phyloP scores from a whole-genome alignment of 2,888 invertebrate species.

The Rapana venosa region DNA sequence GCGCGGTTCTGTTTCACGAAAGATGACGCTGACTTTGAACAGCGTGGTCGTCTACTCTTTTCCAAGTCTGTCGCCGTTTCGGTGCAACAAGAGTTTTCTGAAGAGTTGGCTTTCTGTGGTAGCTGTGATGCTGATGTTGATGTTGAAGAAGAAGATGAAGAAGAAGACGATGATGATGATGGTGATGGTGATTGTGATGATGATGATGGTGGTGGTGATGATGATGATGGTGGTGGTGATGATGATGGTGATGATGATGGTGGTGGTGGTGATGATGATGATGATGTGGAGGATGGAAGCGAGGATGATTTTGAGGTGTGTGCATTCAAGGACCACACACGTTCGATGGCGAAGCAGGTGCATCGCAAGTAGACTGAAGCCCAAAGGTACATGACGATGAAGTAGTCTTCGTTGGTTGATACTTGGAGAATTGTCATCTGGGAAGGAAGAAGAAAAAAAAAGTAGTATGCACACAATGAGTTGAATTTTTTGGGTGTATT shows the following conservation, averaged over 20 bases:
- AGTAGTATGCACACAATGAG: background rate
- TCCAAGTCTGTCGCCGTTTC: no score
- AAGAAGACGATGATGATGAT: no score
- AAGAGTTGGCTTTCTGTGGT: no score
- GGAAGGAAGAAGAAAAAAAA: background rate
- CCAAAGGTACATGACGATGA: background rate
- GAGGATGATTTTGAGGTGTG: background rate
- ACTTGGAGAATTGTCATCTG: background rate
- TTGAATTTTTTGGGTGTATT: background rate
- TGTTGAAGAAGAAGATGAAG: no score
- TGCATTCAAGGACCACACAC: constrained; percentile 30
- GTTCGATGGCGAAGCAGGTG: constrained; percentile 30
- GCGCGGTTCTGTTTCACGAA: no score
- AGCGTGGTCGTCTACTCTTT: no score
- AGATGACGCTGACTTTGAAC: no score
- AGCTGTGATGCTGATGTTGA: no score
- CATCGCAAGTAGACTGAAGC: background rate
- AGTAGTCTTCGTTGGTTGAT: background rate
- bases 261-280: background rate
- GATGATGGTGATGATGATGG: background rate
- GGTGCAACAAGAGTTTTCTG: no score
- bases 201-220: background rate
- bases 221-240: background rate
- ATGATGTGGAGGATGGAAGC: background rate
- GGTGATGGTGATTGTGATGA: background rate